Base-by-base conservation (phyloP, 2,797 vertebrate species). In the Lemur catta region DNA sequence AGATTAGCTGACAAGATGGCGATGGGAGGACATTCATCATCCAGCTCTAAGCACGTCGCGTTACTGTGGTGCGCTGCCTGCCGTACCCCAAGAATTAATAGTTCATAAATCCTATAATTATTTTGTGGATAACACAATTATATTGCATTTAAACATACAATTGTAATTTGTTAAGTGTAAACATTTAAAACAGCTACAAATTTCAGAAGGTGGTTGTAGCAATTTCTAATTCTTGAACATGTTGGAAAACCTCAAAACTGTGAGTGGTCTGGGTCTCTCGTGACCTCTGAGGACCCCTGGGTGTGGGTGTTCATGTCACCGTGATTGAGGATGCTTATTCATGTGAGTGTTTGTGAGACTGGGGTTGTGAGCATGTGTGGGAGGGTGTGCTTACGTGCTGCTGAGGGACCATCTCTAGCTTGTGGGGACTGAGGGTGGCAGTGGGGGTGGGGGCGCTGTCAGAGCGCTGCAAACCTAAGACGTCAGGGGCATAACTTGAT, bases 401-500 rank as follows among this genome's bases (percentile, higher is more conserved):
- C 81, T 38, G n/a, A 35, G n/a, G 76, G 52, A 28, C 59, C 18
- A 18, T 13, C 65, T 30, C 50, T 38, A 6, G 63, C 81, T 74
- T 72, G 2, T 46, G 38, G 61, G 74, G 30, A 71, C 74, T 20
- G n/a, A 55, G 84, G 41, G 52, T 84, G 18, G 33, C 38, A 5
- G 14, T 13, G 11, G 9, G 30, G 57, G 72, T 17, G 11, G 10
- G 72, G 76, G 52, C 11, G 3, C 91, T 50, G 50, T 92, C 89
- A 59, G 91, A 85, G 79, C 4, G 0, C 65, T 80, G 76, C 15
- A 38, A 87, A 43, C 55, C 74, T 24, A 55, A 92, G 95, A 93
- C 50, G 59, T 97, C 97, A 97, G 96, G 69, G 84, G 30, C 91
- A 85, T 98, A 97, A 98, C 97, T 96, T 55, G 96, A 97, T 98